phyloP scores from a whole-genome alignment of 35 echinoderm and acorn worm genomes.

The Heliocidaris erythrogramma region DNA sequence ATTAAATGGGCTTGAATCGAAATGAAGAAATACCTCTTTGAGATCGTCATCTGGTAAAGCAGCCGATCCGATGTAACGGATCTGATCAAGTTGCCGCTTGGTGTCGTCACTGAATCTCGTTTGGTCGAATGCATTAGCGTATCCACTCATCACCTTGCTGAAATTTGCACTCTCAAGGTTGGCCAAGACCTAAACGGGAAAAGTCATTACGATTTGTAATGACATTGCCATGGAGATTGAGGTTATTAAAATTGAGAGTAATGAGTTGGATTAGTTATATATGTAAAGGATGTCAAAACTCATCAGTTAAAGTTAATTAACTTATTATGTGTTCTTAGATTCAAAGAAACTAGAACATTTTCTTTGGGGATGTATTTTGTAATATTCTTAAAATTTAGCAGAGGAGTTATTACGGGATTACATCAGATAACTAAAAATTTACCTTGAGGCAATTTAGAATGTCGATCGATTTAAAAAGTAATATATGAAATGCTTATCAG shows the following conservation, averaged over 20 bases:
- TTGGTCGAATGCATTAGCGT: conserved; percentile 42
- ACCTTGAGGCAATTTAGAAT: no score
- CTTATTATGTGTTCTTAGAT: no score
- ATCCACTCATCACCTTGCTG: conserved; percentile 26
- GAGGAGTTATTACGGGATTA: no score
- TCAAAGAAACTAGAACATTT: no score
- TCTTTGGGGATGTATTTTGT: no score
- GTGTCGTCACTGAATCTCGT: conserved; percentile 52
- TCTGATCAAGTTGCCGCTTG: conserved; percentile 59
- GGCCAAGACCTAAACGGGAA: not conserved
- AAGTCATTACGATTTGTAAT: not conserved
- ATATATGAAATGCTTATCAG: no score
- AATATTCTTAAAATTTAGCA: no score
- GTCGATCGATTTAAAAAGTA: no score
- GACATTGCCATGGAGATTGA: not conserved
- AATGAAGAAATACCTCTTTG: not conserved
- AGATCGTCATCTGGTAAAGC: conserved; percentile 61
- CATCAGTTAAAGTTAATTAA: no score
- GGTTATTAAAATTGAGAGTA: not conserved
- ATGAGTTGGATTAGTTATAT: no score
- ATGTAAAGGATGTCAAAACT: no score
- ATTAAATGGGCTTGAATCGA: not conserved
- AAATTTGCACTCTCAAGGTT: conserved; percentile 6
- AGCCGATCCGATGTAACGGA: conserved; percentile 60
- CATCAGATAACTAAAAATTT: no score